Evolutionary conservation across 2,797 vertebrate genomes (phyloP), one percentile per base, ranked within the genome.

Genomic region (Myotis myotis): DNA sequence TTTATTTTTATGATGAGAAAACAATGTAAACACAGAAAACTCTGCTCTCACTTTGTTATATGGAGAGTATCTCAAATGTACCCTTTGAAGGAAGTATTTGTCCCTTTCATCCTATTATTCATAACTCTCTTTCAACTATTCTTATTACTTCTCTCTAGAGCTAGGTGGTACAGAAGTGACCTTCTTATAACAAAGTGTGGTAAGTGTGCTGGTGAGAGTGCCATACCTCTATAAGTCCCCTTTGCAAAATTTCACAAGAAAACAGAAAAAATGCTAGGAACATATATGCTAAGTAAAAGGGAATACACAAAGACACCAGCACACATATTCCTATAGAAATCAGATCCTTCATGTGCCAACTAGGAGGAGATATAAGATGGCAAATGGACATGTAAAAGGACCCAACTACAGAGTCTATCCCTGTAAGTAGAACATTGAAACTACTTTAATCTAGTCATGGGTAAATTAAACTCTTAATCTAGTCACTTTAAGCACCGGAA

Each of bases 1-100:
- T 74, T 93, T 95, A 16, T 88, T 93, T 97, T 93, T 60, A 33
- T 66, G n/a, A 72, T 75, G 36, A 85, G 66, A 68, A 91, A 92
- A 79, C 20, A 94, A 78, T 38, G 6, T 89, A 89, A 91, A 75
- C 33, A 51, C 12, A 81, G 53, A 92, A 95, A 90, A 72, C 25
- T 36, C 49, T 71, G 7, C 17, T 87, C n/a, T 94, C 47, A 17
- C 15, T 87, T 16, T 13, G 25, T 76, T 33, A 47, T 84, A 87
- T 74, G 44, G 72, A 81, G 83, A 82, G 4, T 28, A 28, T 28
- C 17, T 76, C 17, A 64, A 74, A 82, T 53, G 22, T 33, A 36
- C 23, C 12, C 60, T 92, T 82, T 81, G 36, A 91, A 91, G 62
- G 38, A 75, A 91, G 33, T 83, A 64, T 51, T 53, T 86, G 28